These are phyloP conservation scores for Zygothrica quintamaculata DNA, from an alignment of 2,888 invertebrate species.

Conservation along the genomic window DNA sequence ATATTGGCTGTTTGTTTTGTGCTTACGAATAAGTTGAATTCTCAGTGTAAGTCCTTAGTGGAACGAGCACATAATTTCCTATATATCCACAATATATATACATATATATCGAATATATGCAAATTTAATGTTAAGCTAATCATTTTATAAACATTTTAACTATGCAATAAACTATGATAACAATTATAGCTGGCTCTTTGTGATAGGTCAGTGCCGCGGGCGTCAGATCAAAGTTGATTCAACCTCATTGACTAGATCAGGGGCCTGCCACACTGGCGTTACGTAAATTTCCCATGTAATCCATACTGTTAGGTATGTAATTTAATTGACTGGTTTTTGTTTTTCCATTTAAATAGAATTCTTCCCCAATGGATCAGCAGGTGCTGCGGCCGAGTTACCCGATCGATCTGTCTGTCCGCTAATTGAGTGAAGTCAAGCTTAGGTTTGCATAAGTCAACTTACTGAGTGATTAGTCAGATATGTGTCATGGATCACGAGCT, in stretches of 20 bases:
- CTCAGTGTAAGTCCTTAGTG: neutral
- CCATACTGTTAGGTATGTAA: slow-evolving; percentile 34
- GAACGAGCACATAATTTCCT: no score
- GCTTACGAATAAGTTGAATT: no score
- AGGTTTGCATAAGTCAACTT: slow-evolving; percentile 13
- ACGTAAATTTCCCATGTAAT: slow-evolving; percentile 53
- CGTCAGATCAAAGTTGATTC: no score
- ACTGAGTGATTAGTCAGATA: slow-evolving; percentile 24
- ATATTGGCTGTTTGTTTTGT: no score
- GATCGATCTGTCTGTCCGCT: neutral
- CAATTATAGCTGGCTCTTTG: neutral
- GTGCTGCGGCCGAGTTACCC: slow-evolving; percentile 1
- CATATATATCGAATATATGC: no score
- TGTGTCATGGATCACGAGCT: slow-evolving; percentile 11
- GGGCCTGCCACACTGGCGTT: slow-evolving; percentile 35
- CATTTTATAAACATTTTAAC: slow-evolving; percentile 14
- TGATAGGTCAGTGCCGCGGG: neutral
- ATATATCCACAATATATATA: no score
- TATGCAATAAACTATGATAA: slow-evolving; percentile 41
- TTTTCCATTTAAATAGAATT: slow-evolving; percentile 52
- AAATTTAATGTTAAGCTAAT: slow-evolving; percentile 28
- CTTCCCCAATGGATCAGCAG: slow-evolving; percentile 10
- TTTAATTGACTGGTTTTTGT: slow-evolving; percentile 40
- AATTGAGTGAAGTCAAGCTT: no score
- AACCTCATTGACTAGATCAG: no score